Evolutionary conservation across 35 echinoderm and acorn worm species (phyloP), one percentile per base, ranked within the genome.

Genomic region (Nesometra sesokonis): DNA sequence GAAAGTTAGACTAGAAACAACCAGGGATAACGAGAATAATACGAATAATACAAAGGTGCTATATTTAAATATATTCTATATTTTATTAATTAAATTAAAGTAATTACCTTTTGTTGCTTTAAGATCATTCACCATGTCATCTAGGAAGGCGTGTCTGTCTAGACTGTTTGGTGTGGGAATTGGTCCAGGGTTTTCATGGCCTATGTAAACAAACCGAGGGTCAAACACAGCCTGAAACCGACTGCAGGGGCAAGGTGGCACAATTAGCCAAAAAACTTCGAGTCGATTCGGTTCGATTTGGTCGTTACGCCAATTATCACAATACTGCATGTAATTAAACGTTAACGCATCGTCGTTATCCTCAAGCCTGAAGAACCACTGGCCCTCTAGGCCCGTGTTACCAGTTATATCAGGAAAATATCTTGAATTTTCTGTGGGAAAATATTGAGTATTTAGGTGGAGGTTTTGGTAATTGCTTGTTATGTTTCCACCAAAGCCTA

Each of bases 361-460:
- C 35, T 93, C 91, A 78, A 93, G 78, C 7, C 91, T 77, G 47
- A 83, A 89, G 23, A 86, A 52, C 91, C 91, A 93, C 29, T 84
- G 81, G 13, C 91, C 91, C 36, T 89, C 77, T 11, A 86, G 35
- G 1, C 87, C 87, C 0, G 87, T 93, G 80, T 93, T 93, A 4
- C 91, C 91, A 0, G 47, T 30, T 29, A 36, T 35, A 43, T 93
- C 91, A 0, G 91, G 91, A 3, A 84, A 46, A 36, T 89, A 93
- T 23, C 88, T 32, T 1, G 77, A 80, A n/a, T 47, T 35, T 32
- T 32, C 33, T 0, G 82, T 82, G 34, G 78, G 23, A 32, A 89
- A 93, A 0, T 77, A 77, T 1, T 83, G 77, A 29, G 11, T 31
- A 27, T 82, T 36, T 36, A 89, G 46, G 4, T 93, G 86, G 30